Percentiles rank a stretch among this genome's conserved stretches.
Evolutionary conservation across 2,113 vertebrate genomes (phyloP).

Genomic region (Cercocebus atys): DNA sequence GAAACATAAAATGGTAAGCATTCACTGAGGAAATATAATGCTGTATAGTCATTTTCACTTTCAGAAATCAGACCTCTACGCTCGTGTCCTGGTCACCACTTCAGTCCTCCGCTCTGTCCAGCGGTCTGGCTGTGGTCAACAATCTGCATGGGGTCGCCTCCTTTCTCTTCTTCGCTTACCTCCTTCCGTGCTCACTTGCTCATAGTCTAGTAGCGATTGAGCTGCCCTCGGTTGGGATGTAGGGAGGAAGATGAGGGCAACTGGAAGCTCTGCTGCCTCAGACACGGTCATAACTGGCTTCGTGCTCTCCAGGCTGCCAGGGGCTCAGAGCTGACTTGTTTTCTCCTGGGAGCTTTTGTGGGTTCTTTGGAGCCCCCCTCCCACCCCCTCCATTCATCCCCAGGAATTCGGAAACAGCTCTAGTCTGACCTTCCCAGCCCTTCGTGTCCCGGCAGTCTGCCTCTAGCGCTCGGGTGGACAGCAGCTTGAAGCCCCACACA

Average conservation of each 20-base stretch:
- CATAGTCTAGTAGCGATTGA: background rate
- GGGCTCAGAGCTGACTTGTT: background rate
- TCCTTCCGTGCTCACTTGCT: background rate
- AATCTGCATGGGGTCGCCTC: background rate
- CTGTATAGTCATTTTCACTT: background rate
- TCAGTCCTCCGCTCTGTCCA: background rate
- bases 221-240: background rate
- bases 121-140: background rate
- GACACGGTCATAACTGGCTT: background rate
- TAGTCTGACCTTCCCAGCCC: background rate
- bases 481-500: too few relatives aligned
- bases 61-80: background rate
- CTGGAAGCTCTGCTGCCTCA: fast-evolving
- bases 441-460: background rate
- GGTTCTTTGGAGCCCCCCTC: background rate
- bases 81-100: fast-evolving
- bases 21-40: background rate
- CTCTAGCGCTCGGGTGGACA: background rate
- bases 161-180: background rate
- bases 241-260: too few relatives aligned
- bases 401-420: background rate
- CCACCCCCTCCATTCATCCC: too few relatives aligned
- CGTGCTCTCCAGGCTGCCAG: background rate
- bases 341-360: background rate
- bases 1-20: too few relatives aligned